A percentile compares a stretch with the other conserved stretches of the same genome.
phyloP scores from a whole-genome alignment of 2,113 vertebrate species.

The Cyrtonyx montezumae region DNA sequence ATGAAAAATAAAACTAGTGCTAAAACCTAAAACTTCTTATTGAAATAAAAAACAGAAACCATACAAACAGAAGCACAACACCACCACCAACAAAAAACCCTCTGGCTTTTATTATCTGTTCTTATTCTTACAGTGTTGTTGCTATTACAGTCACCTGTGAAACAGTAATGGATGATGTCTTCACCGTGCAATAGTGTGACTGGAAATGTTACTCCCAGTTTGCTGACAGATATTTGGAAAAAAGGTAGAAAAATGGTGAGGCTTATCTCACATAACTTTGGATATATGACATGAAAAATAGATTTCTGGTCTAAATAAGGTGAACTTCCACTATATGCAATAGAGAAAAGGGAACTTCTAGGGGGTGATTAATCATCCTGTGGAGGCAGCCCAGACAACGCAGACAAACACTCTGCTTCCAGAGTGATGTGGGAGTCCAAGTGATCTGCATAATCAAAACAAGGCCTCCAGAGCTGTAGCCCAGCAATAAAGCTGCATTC shows the following conservation, averaged over 20 bases:
- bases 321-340: not conserved
- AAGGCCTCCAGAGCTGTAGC: not conserved
- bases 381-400: not conserved
- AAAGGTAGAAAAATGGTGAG: not conserved
- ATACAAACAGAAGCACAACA: not conserved
- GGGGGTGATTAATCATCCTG: slow-evolving; percentile 38
- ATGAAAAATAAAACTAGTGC: not conserved
- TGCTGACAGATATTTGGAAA: not conserved
- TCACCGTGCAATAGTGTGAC: not conserved
- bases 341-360: not conserved
- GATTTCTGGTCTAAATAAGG: slow-evolving; percentile 40
- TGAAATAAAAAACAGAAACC: not conserved
- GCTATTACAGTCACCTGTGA: not conserved
- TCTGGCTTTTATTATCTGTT: not conserved
- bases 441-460: not conserved
- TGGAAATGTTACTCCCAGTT: slow-evolving; percentile 5
- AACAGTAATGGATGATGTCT: not conserved
- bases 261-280: not conserved
- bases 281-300: slow-evolving; percentile 22
- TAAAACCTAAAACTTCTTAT: not conserved
- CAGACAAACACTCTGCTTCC: not conserved
- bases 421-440: not conserved
- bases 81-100: not conserved
- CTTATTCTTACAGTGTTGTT: not conserved
- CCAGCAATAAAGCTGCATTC: not conserved